Evolutionary conservation across 2,113 vertebrate species (phyloP), one percentile per base, ranked within the genome.

Genomic region (Speoplatyrhinus poulsoni): DNA sequence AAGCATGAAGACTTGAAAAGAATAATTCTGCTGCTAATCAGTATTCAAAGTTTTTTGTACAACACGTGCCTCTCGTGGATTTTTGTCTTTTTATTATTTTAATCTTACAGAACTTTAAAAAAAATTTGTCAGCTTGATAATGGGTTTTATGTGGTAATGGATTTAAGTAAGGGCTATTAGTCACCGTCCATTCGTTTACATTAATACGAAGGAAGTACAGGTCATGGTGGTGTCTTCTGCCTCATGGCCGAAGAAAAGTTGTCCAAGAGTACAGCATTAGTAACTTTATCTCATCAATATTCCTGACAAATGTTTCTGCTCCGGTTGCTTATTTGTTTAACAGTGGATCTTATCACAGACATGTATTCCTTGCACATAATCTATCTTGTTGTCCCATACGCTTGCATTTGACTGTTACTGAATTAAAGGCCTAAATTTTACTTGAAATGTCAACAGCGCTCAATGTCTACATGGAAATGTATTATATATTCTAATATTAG

Each of bases 71-170:
- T 50, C 13, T 50, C 12, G 12, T 50, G 49, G 49, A 50, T 50
- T 50, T 13, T 11, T 41, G 36, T 41, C n/a, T n/a, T n/a, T n/a
- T n/a, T n/a, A n/a, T 41, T 41, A 41, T 1, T 56, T 47, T 66
- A 32, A 60, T 54, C 55, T 74, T 62, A 65, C 60, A 60, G 48
- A 50, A 56, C 19, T 12, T 4, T 15, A 60, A 48, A 61, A 26
- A 26, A 26, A 26, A 2, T 1, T 46, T 60, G 59, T 55, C 65
- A 70, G 33, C 63, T 59, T 49, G 16, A 57, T 74, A 75, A 69
- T 67, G 73, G 65, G 59, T 32, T 60, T 70, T 67, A 46, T 26
- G 13, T 64, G 47, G 59, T 79, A 82, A 83, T 83, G 76, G 65
- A 26, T 69, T 69, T 62, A 67, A 68, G 61, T 52, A 60, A 58